Base-by-base conservation (phyloP, 2,113 vertebrate species). In the Phasianus colchicus region DNA sequence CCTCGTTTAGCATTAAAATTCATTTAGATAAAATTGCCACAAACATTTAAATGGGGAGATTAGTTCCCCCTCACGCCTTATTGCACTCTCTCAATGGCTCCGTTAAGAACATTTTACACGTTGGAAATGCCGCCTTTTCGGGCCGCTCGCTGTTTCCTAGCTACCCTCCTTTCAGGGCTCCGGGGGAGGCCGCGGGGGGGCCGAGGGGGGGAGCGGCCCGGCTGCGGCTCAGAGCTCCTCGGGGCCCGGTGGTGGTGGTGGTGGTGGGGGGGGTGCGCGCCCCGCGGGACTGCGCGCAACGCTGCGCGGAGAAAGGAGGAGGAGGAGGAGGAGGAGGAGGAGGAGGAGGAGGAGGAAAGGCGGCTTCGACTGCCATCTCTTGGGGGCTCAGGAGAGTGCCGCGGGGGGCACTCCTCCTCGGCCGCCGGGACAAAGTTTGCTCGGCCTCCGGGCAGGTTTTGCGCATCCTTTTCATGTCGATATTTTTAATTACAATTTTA, bases 1-100 rank as follows among this genome's bases (percentile, higher is more conserved):
- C 98, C 97, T 98, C 98, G 98, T 99, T 99, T 99, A 98, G 98
- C 98, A 98, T 99, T 99, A 98, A 99, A 99, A 99, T 99, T 98
- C 97, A 99, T 99, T 99, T 99, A 99, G 98, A 98, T 98, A 98
- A 99, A 99, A 99, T 98, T 98, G 98, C 98, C 98, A 98, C 98
- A 99, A 99, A 99, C 98, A 98, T 98, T 98, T 98, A 99, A 99
- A 99, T 98, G 98, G 98, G 97, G 97, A 98, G 98, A 99, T 99
- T 99, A 99, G 98, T 99, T 99, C 98, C 98, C 98, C 98, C 98
- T 99, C 98, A 99, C 98, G 98, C 98, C 98, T 99, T 99, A 98
- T 99, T 99, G 98, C 98, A 98, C 98, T 97, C 97, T 97, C 98
- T 99, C 98, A 99, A 98, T 98, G 97, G 98, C 97, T 97, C 98